Conservation (phyloP, 2,888 invertebrate species). For the Reticulitermes lucifugus region DNA sequence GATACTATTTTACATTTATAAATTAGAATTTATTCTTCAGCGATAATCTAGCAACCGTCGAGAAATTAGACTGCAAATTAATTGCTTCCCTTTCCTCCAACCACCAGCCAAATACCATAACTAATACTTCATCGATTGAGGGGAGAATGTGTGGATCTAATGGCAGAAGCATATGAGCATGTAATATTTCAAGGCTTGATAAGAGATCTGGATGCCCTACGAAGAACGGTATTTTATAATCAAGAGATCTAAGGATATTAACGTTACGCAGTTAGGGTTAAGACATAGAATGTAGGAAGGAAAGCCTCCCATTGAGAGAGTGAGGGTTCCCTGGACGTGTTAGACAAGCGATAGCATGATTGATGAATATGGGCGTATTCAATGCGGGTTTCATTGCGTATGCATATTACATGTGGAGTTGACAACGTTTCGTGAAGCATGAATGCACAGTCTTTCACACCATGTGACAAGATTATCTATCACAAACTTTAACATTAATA, state of each 20-base stretch:
- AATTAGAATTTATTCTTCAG: too few relatives aligned
- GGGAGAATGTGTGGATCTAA: too few relatives aligned
- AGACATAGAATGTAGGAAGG: neutral
- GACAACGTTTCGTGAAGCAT: neutral
- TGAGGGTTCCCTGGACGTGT: neutral
- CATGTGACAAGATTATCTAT: neutral
- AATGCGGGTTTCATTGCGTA: neutral
- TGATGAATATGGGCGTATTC: slow-evolving; percentile 15
- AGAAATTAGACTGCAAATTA: too few relatives aligned
- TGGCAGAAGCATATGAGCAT: too few relatives aligned
- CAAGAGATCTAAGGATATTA: neutral
- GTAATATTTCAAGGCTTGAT: too few relatives aligned
- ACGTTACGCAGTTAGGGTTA: neutral
- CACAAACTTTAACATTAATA: slow-evolving; percentile 5
- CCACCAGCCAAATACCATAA: too few relatives aligned
- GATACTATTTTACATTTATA: too few relatives aligned
- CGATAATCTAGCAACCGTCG: too few relatives aligned
- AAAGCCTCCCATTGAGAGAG: neutral
- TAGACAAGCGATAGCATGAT: slow-evolving; percentile 20
- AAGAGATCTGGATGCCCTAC: too few relatives aligned
- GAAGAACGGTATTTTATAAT: neutral
- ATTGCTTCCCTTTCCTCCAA: too few relatives aligned
- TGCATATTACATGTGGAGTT: slow-evolving; percentile 6
- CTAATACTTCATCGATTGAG: too few relatives aligned
- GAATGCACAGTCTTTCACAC: neutral